Conservation (phyloP, 2,888 invertebrate genomes). For the Brenthis hecate region DNA sequence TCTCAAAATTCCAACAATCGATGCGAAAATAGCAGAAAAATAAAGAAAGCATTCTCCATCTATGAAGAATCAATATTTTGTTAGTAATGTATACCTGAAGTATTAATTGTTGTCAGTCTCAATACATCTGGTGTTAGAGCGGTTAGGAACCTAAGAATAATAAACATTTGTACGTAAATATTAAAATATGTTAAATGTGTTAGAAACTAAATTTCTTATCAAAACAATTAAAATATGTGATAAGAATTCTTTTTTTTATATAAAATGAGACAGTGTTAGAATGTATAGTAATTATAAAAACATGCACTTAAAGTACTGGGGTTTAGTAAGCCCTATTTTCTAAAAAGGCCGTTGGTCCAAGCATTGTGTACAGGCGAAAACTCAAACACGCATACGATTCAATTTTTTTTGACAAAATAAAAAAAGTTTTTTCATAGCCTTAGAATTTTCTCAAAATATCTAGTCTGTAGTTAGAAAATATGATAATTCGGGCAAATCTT, state of each 20-base stretch:
- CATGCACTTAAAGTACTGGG: conserved; percentile 18
- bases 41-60: conserved; percentile 78
- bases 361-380: conserved; percentile 60
- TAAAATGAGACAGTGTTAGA: conserved; percentile 26
- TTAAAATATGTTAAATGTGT: conserved; percentile 36
- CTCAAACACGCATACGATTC: conserved; percentile 43
- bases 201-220: not conserved
- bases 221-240: too few species aligned
- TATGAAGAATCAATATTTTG: conserved; percentile 52
- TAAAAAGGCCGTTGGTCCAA: conserved; percentile 76
- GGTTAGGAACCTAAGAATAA: conserved; percentile 77
- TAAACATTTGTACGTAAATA: conserved; percentile 30
- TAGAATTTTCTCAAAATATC: too few species aligned
- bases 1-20: conserved; percentile 11
- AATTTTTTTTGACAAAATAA: conserved; percentile 24
- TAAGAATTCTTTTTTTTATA: not conserved
- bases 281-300: conserved; percentile 39
- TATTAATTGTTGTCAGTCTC: conserved; percentile 81
- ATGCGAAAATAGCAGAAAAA: conserved; percentile 30
- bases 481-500: too few species aligned
- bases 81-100: conserved; percentile 74
- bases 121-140: conserved; percentile 81
- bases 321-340: conserved; percentile 36
- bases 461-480: too few species aligned
- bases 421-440: not conserved